Base-by-base conservation (phyloP, 64 coral and sea anemone species). In the Montipora cactus region DNA sequence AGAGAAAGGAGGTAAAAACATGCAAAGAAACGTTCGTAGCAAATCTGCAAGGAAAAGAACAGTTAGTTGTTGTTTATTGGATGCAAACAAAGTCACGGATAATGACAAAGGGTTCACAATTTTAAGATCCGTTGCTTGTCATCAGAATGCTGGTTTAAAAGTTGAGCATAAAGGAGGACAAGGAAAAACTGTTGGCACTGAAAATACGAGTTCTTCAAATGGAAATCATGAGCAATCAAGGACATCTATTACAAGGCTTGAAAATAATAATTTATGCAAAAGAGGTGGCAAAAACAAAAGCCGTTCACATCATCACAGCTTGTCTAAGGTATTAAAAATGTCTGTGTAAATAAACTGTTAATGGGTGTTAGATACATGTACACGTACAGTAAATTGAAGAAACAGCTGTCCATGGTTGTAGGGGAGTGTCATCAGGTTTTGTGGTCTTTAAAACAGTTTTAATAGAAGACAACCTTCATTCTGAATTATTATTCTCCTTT, bases 21-120 rank as follows among this genome's bases (percentile, higher is more conserved):
- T 71, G 5, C 70, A 71, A 46, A 52, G 25, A 70, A 48, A 48
- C 11, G 13, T 66, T 72, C 82, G 82, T 3, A 86, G 19, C 82
- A 86, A 49, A 22, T 72, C 82, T 86, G 28, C 37, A 19, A 46
- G 82, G 25, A 67, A 86, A 52, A 71, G 82, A 47, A 86, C 82
- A 10, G 47, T 86, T 16, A 86, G 82, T 44, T 86, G 66, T 46
- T 68, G 82, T 62, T 84, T 59, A 7, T 47, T 84, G 49, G 82
- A 86, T 47, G 18, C 49, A 16, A 11, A 6, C 53, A 45, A 69
- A 71, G 55, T 10, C 8, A 45, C 22, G 5, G 55, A 45, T 45
- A 8, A n/a, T 66, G 44, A 4, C 28, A 57, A 66, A 45, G 58
- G 55, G 16, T 82, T 82, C 6, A 64, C 80, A 62, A 82, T 50